Evolutionary conservation across 2,113 vertebrate genomes (phyloP), one percentile per base, ranked within the genome.

Genomic region (Phylloscopus whistleri): DNA sequence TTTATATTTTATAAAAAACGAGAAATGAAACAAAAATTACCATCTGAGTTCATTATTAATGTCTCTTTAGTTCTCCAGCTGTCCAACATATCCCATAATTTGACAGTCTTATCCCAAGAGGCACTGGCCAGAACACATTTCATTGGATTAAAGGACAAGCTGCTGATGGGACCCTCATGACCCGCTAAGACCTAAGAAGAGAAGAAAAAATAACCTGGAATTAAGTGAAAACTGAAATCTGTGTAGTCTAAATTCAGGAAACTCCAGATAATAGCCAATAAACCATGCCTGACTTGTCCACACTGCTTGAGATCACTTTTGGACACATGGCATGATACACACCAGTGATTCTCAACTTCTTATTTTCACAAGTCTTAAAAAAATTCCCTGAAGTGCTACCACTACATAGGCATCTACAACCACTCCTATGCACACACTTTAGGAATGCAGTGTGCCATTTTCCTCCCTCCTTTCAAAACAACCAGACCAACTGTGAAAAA

Each of bases 51-150:
- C 68, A 99, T 85, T 14, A 80, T 68, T 9, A 99, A 97, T 0
- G 98, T 99, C 91, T 99, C 99, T 59, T 98, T 99, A 82, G 98
- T 98, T 89, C 98, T 98, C 99, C 99, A 99, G 98, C 99, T 99
- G 97, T 99, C 98, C n/a, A 97, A 87, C 99, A 99, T 99, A 98
- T 99, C 99, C 99, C 99, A 99, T 62, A 99, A 97, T 13, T 98
- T 98, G 58, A 99, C 98, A 0, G 99, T 99, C 72, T 98, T 98
- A 90, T 99, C 99, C 99, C 99, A 99, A n/a, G 99, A 99, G 17
- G 97, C 98, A 27, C 99, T 99, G 92, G 99, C 99, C 83, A 99
- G 97, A 64, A 99, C 84, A 11, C 99, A 98, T 72, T 98, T 99
- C 79, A 98, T 95, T 0, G 99, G 99, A 90, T 98, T 99, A 92